phyloP scores from a whole-genome alignment of 2,888 invertebrate genomes.

The Leucophenga montana region DNA sequence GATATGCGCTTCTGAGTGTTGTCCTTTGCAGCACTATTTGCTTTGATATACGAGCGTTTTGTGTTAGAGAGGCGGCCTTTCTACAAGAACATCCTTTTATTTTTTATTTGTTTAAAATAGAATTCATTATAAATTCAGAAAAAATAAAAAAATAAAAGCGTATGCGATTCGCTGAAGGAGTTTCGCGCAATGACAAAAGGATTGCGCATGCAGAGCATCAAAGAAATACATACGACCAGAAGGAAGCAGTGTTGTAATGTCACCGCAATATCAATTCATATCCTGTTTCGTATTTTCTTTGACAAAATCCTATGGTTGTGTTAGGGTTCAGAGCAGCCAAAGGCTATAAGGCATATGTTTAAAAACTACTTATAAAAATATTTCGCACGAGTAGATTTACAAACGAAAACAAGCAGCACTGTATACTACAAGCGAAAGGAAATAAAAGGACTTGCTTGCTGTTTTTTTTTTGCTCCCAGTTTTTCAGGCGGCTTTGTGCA shows the following conservation, averaged over 20 bases:
- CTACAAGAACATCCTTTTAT: not conserved
- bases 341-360: constrained; percentile 11
- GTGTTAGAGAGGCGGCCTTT: constrained; percentile 14
- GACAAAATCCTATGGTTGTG: not conserved
- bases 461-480: not conserved
- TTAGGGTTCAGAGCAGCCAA: constrained; percentile 9
- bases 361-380: constrained; percentile 53
- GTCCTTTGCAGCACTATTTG: not conserved
- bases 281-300: constrained; percentile 13
- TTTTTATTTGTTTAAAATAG: not conserved
- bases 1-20: not conserved
- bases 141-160: constrained; percentile 1
- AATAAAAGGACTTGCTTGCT: constrained; percentile 15
- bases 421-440: not conserved
- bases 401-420: constrained; percentile 33
- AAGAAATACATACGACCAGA: not conserved
- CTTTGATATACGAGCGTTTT: constrained; percentile 6
- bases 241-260: constrained; percentile 24
- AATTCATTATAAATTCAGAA: constrained; percentile 14
- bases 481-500: constrained; percentile 42
- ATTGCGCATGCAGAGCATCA: too few relatives aligned
- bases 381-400: constrained; percentile 58
- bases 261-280: constrained; percentile 27
- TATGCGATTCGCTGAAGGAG: too few relatives aligned
- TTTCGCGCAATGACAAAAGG: not conserved